Base-by-base conservation (phyloP, 2,797 vertebrate species). In the Coilia nasus region DNA sequence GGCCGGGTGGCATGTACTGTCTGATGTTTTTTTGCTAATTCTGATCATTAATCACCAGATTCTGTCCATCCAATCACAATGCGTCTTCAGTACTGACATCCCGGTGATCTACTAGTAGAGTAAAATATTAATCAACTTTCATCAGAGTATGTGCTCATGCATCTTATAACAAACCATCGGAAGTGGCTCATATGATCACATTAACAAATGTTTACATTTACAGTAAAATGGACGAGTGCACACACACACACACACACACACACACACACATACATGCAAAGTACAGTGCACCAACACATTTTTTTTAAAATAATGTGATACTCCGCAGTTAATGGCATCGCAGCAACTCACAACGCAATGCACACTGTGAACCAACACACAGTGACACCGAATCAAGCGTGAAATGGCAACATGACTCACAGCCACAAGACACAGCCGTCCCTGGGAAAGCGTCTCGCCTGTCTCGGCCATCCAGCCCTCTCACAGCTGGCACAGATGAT, bases 401-500 rank as follows among this genome's bases (percentile, higher is more conserved):
- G 41, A 78, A 78, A 78, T 78, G 71, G 71, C 35, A 41, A 78
- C 71, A 35, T 78, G 71, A 78, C 71, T 78, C 35, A 44, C 35
- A 2, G 31, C 50, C 50, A 54, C 19, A 78, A 19, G 35, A 21
- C 23, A 28, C 28, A 41, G 17, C 71, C 71, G 6, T 41, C 31
- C 35, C 71, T 78, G 71, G 71, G 71, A 78, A 78, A 44, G 31
- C 35, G 6, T 78, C 35, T 78, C 71, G 31, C 19, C 31, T 9
- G 35, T 78, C 71, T 78, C 35, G 31, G 3, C 71, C 31, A 44
- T 78, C 15, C 35, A 78, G 10, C 71, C 57, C 71, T 9, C 5
- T 31, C 71, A 44, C 71, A 78, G 71, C 71, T 78, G 71, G 71
- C 71, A 78, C 14, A 21, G 71, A 78, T 78, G 71, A 78, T 78